Conservation (phyloP, 2,888 invertebrate species). For the Eubasilissa splendida region DNA sequence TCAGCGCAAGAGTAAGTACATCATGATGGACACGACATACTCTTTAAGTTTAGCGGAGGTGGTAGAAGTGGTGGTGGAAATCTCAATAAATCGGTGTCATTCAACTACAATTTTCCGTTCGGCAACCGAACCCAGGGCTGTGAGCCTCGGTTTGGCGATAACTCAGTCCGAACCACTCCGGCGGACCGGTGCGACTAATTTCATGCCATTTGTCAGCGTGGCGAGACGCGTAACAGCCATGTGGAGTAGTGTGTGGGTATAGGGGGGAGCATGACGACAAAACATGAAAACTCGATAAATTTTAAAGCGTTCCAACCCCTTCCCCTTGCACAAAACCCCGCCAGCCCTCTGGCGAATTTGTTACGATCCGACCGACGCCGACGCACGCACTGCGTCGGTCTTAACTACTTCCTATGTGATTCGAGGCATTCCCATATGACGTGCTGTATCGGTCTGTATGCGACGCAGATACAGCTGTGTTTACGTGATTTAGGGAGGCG, state of each 20-base stretch:
- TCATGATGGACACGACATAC: neutral
- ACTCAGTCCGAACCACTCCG: conserved; percentile 47
- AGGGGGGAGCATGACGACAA: conserved; percentile 59
- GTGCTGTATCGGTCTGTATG: neutral
- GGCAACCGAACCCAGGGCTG: conserved; percentile 31
- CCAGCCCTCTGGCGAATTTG: conserved; percentile 53
- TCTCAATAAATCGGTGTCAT: conserved; percentile 53
- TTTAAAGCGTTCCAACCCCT: conserved; percentile 65
- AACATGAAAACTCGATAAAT: conserved; percentile 72
- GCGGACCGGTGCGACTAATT: conserved; percentile 57
- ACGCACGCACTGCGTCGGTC: conserved; percentile 38
- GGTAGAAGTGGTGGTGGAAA: conserved; percentile 26
- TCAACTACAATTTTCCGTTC: conserved; percentile 52
- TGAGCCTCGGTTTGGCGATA: conserved; percentile 46
- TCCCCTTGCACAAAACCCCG: conserved; percentile 26
- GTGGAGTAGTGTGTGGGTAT: conserved; percentile 48
- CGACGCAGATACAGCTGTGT: neutral
- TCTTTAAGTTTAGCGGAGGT: neutral
- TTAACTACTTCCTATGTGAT: conserved; percentile 35
- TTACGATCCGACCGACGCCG: conserved; percentile 44
- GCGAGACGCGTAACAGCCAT: conserved; percentile 41
- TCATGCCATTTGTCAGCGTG: conserved; percentile 56
- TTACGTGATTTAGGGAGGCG: conserved; percentile 29
- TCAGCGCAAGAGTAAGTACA: neutral
- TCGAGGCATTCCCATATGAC: conserved; percentile 12